phyloP scores from a whole-genome alignment of 2,113 vertebrate species.

The Gavia stellata region DNA sequence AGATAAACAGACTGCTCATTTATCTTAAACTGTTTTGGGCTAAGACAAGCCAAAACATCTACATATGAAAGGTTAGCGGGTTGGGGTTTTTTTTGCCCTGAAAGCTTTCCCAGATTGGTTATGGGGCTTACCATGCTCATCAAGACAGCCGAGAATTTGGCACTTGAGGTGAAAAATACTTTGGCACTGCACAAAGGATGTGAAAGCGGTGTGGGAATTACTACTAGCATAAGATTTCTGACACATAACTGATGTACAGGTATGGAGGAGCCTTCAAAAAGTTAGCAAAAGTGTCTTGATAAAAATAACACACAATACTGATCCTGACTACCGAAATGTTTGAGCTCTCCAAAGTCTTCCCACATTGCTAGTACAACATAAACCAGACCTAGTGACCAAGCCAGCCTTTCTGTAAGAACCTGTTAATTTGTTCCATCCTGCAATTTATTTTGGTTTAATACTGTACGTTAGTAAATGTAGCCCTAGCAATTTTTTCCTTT shows the following conservation, averaged over 20 bases:
- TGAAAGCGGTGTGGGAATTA: background rate
- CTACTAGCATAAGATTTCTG: background rate
- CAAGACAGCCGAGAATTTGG: background rate
- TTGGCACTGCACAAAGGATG: background rate
- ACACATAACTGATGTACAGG: rapidly evolving
- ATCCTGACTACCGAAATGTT: background rate
- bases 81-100: background rate
- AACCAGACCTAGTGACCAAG: background rate
- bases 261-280: background rate
- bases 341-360: background rate
- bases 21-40: background rate
- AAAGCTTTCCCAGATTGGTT: background rate
- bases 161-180: background rate
- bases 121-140: background rate
- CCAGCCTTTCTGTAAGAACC: background rate
- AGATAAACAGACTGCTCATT: background rate
- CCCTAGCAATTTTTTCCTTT: background rate
- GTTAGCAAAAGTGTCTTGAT: background rate
- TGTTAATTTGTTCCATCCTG: background rate
- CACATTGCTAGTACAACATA: background rate
- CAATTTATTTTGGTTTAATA: background rate
- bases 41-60: background rate
- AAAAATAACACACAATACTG: background rate
- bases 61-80: background rate
- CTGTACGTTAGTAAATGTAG: background rate